These are phyloP conservation scores for Mustelus asterias DNA, from an alignment of 2,113 vertebrate species.

Conservation along the genomic window DNA sequence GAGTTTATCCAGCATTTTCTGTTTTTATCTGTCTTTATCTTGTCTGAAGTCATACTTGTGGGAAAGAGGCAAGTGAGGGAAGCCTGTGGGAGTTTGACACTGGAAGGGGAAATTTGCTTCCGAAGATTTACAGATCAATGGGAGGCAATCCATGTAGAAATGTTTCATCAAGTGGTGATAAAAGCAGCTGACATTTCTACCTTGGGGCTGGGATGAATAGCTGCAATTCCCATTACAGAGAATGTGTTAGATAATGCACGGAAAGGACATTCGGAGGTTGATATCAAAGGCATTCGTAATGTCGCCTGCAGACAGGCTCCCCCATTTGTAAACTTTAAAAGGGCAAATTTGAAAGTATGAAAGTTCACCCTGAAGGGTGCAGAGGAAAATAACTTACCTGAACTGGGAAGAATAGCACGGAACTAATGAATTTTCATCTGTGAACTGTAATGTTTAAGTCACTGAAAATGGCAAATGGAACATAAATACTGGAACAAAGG, in stretches of 20 bases:
- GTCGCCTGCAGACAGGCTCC: constrained; percentile 1
- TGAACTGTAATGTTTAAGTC: neutral
- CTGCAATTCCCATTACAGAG: neutral
- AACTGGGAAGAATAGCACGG: neutral
- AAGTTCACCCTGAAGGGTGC: neutral
- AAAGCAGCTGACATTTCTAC: neutral
- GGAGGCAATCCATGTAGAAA: neutral
- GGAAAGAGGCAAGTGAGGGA: neutral
- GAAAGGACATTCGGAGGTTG: neutral
- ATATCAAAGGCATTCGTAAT: constrained; percentile 13
- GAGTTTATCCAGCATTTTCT: too few species aligned
- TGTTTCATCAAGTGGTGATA: constrained; percentile 8
- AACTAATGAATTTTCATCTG: neutral
- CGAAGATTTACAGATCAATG: neutral
- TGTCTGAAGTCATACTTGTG: neutral
- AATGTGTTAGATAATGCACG: neutral
- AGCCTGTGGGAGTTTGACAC: neutral
- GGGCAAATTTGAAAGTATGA: constrained; percentile 10
- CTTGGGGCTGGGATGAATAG: neutral
- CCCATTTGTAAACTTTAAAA: neutral
- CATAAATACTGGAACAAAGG: neutral
- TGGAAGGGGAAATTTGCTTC: neutral
- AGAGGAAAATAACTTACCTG: neutral
- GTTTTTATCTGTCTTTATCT: neutral
- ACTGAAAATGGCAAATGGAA: neutral